Percentiles rank a stretch among this genome's conserved stretches.
Evolutionary conservation across 2,113 vertebrate species (phyloP).

Genomic region (Bettongia penicillata): DNA sequence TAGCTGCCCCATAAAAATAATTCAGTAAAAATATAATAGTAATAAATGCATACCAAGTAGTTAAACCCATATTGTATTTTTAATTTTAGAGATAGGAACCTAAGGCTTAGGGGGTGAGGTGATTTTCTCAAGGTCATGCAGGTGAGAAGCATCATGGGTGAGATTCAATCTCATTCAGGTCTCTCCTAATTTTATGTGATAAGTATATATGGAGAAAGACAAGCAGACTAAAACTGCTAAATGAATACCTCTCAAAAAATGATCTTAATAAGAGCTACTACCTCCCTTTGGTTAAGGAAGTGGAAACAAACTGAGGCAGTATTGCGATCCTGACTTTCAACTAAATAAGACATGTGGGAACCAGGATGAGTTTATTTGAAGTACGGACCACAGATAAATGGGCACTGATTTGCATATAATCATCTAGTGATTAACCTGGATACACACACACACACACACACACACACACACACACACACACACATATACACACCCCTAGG

Average conservation of each 20-base stretch:
- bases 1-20: too few relatives aligned
- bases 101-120: background rate
- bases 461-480: too few relatives aligned
- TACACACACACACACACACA: background rate
- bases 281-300: background rate
- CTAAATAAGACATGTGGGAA: background rate
- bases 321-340: accelerated
- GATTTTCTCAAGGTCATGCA: background rate
- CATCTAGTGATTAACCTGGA: background rate
- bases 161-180: background rate
- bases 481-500: too few relatives aligned
- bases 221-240: background rate
- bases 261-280: too few relatives aligned
- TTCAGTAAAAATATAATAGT: background rate
- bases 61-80: background rate
- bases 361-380: background rate
- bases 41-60: background rate
- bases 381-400: background rate
- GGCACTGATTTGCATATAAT: too few relatives aligned
- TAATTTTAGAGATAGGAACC: background rate
- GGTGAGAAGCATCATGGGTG: background rate
- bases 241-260: background rate
- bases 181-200: background rate
- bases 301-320: background rate
- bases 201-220: background rate